Base-by-base conservation (phyloP, 2,113 vertebrate genomes). In the Puffinus mauretanicus region DNA sequence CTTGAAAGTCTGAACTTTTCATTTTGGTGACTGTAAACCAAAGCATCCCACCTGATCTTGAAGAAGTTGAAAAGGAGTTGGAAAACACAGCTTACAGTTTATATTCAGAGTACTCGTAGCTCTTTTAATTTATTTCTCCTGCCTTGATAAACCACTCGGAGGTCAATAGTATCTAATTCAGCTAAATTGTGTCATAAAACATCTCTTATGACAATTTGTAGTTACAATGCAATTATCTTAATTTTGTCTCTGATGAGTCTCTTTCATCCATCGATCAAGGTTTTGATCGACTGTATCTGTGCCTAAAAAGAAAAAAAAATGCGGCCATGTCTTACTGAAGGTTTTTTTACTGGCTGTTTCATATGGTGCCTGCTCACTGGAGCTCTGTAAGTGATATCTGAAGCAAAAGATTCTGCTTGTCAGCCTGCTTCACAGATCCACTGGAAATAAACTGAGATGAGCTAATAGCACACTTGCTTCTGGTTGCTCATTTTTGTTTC, bases 381-480 rank as follows among this genome's bases (percentile, higher is more conserved):
- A 95, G 93, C 76, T 96, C 91, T 80, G 47, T 80, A 88, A 97
- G 89, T 67, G 60, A 78, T 92, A 86, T 13, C 47, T 78, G 88
- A 93, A 91, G 86, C 51, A 82, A 95, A 90, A 90, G 80, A 96
- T 91, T 93, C 93, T 88, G 78, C 79, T 96, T 94, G 78, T 97
- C 95, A 85, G 90, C 42, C 90, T 80, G 82, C 81, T 97, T 97
- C 95, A 88, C 96, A 96, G 94, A 94, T 82, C 67, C 71, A 52
- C 90, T 90, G 95, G 96, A 98, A 98, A 98, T 92, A 98, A 97
- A 97, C 3, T 3, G 81, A 95, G 95, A 82, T 94, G 83, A 66
- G 93, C 77, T 97, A 94, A 95, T 96, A 83, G 87, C 93, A 94
- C 55, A 88, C 91, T 98, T 91, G 66, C 92, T 97, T 91, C 87